Percentiles rank a stretch among this genome's conserved stretches.
Conservation (phyloP, 1,140 invertebrate species). For the Heliothis subflexa region DNA sequence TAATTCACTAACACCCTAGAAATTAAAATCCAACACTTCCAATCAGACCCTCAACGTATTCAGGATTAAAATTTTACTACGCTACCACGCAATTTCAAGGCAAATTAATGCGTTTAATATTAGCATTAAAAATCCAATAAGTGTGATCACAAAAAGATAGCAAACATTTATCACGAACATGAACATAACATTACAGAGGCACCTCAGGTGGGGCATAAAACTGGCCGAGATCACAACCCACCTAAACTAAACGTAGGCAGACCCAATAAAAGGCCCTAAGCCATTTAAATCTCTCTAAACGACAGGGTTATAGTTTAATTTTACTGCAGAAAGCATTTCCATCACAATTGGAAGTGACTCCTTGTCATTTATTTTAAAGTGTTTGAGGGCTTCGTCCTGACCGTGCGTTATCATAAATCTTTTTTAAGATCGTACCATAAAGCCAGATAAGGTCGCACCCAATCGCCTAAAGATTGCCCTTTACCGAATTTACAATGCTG, state of each 20-base stretch:
- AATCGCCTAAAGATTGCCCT: constrained; percentile 83
- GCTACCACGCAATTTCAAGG: constrained; percentile 6
- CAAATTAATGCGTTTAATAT: constrained; percentile 38
- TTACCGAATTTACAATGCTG: constrained; percentile 79
- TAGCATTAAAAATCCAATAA: constrained; percentile 30
- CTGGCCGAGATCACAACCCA: constrained; percentile 64
- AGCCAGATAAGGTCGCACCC: constrained; percentile 84
- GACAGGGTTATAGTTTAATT: constrained; percentile 85
- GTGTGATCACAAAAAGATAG: constrained; percentile 37
- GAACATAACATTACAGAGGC: constrained; percentile 54
- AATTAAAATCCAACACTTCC: constrained; percentile 26
- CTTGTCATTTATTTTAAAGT: constrained; percentile 86
- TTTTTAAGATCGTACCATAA: constrained; percentile 84
- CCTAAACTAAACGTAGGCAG: constrained; percentile 72
- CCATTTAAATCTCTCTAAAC: constrained; percentile 84
- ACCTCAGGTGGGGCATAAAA: constrained; percentile 69
- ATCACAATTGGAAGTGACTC: constrained; percentile 85
- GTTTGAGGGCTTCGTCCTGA: constrained; percentile 76
- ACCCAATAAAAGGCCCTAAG: constrained; percentile 77
- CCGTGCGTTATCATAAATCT: constrained; percentile 86
- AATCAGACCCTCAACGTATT: not conserved
- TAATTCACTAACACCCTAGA: constrained; percentile 35
- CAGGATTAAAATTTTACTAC: constrained; percentile 11
- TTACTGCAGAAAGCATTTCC: constrained; percentile 86
- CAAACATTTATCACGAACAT: constrained; percentile 49